Evolutionary conservation across 2,113 vertebrate species (phyloP).

Genomic region (Canis aureus): DNA sequence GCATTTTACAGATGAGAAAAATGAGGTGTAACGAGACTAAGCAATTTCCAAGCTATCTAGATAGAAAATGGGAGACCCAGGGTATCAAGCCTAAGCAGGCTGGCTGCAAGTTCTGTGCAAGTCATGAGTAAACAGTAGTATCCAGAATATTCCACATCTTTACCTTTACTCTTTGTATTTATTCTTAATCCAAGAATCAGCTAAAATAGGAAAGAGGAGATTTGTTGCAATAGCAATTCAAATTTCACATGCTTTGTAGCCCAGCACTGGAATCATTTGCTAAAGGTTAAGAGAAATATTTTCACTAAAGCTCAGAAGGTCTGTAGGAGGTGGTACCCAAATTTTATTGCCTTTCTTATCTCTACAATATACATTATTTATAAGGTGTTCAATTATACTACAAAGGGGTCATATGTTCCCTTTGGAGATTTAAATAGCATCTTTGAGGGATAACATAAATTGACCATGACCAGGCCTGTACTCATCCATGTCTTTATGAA

Average conservation of each 20-base stretch:
- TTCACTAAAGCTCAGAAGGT: conserved; percentile 58
- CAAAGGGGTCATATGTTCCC: conserved; percentile 31
- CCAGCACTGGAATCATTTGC: not conserved
- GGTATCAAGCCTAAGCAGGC: not conserved
- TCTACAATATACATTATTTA: conserved; percentile 20
- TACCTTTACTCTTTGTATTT: not conserved
- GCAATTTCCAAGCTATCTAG: not conserved
- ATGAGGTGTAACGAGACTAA: not conserved
- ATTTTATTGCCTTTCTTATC: conserved; percentile 69
- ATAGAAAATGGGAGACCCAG: not conserved
- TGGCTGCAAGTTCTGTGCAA: not conserved
- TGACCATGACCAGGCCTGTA: not conserved
- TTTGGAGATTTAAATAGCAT: conserved; percentile 57
- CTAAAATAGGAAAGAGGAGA: not conserved
- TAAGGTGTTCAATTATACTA: conserved; percentile 65
- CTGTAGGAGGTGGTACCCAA: not conserved
- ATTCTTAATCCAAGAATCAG: not conserved
- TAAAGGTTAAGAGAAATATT: conserved; percentile 40
- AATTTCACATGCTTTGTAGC: not conserved
- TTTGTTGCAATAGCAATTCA: not conserved
- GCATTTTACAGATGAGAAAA: conserved; percentile 19
- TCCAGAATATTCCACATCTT: not conserved
- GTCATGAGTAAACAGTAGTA: not conserved
- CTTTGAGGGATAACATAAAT: not conserved
- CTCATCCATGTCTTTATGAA: not conserved